Evolutionary conservation across 2,888 invertebrate genomes (phyloP), one percentile per base, ranked within the genome.

Genomic region (Agriopis leucophaearia): DNA sequence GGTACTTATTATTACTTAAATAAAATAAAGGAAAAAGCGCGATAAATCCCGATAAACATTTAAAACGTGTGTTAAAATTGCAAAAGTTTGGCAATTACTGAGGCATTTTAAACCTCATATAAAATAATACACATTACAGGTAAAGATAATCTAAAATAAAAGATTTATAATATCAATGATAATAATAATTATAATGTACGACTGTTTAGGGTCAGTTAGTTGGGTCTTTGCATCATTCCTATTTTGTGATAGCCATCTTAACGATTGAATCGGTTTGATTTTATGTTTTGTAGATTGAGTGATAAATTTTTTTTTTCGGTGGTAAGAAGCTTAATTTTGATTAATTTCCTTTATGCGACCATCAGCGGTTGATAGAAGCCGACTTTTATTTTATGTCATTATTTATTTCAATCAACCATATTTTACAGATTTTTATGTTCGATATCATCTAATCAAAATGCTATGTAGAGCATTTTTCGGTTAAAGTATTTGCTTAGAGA

Each of bases 261-360:
- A 59, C 66, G 59, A 60, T 66, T 66, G 58, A 63, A 66, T 70
- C 57, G 36, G 47, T 55, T 35, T 51, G 56, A 61, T 66, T 69
- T 59, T 66, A 63, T 66, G 63, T 52, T 70, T 62, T 59, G 55
- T 55, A 42, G 58, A 60, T 63, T 69, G 59, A 62, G 52, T 60
- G 44, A 69, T 68, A 57, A 51, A 47, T 62, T 62, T 50, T 55
- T 62, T 50, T 55, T 59, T 58, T 58, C 48, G 36, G 59, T 50
- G 36, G 59, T 59, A 40, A 47, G 58, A 58, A 58, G 59, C 59
- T 50, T 50, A 40, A 50, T 18, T 42, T 59, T 50, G 50, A 59
- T 50, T 59, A 50, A 59, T 59, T 59, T 59, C 59, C 59, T 59
- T 50, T 59, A 59, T 59, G 50, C n/a, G 50, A 50, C 50, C 5